Percentiles rank a stretch among this genome's conserved stretches.
Conservation (phyloP, 2,797 vertebrate species). For the Meda fulgida region DNA sequence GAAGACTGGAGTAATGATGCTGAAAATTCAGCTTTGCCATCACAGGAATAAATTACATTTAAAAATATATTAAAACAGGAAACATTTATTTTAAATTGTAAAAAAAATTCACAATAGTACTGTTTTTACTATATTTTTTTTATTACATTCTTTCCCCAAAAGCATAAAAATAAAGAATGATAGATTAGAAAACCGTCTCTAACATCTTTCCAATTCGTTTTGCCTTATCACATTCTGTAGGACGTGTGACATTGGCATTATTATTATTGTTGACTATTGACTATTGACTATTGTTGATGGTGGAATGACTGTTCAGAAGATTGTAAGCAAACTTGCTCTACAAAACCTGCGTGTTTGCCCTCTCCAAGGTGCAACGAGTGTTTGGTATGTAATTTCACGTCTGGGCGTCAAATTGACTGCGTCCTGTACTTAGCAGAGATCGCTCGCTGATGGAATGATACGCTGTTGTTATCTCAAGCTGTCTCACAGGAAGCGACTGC, state of each 20-base stretch:
- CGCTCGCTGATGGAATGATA: constrained; percentile 54
- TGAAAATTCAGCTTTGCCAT: neutral
- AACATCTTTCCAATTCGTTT: neutral
- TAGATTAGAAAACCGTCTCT: too few relatives aligned
- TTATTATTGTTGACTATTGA: constrained; percentile 28
- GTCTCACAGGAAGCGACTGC: constrained; percentile 63
- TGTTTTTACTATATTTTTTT: too few relatives aligned
- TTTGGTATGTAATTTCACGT: constrained; percentile 58
- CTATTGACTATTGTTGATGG: neutral
- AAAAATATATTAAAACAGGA: neutral
- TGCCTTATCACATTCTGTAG: neutral
- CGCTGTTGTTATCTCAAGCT: constrained; percentile 50
- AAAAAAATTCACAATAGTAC: too few relatives aligned
- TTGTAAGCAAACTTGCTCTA: constrained; percentile 3
- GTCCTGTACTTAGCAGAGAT: constrained; percentile 56
- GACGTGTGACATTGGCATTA: constrained; percentile 29
- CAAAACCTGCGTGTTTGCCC: neutral
- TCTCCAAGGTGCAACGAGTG: constrained; percentile 4
- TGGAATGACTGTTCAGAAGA: neutral
- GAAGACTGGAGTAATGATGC: neutral
- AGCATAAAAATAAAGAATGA: too few relatives aligned
- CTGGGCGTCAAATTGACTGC: constrained; percentile 53
- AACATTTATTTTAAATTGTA: too few relatives aligned
- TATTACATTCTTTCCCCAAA: too few relatives aligned
- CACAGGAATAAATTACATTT: neutral